Evolutionary conservation across 2,888 invertebrate species (phyloP).

Genomic region (Limnephilus auricula): DNA sequence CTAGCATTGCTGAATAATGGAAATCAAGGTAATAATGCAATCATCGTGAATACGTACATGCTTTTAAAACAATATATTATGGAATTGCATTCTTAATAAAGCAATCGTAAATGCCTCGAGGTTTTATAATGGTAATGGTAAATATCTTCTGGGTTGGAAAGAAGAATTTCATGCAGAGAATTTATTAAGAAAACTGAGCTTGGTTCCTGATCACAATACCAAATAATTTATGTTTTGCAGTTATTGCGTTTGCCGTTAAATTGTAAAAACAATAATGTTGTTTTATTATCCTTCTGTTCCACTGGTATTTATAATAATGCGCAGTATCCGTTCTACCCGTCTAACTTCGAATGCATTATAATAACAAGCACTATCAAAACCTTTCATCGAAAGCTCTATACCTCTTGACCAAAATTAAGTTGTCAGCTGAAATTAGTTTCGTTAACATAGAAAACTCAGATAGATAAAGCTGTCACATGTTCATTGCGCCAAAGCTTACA

Average conservation of each 20-base stretch:
- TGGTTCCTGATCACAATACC: no score
- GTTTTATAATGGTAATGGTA: neutral
- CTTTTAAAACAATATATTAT: constrained; percentile 2
- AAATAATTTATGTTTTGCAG: neutral
- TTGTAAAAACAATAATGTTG: neutral
- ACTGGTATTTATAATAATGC: neutral
- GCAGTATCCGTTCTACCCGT: neutral
- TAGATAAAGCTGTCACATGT: neutral
- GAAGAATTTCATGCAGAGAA: neutral
- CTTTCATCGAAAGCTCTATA: neutral
- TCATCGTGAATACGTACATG: neutral
- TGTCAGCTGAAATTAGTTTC: neutral
- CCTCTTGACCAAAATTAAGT: no score
- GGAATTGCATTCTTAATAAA: neutral
- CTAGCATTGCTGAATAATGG: neutral
- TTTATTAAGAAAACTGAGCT: neutral
- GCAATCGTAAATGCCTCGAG: neutral
- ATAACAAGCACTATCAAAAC: no score
- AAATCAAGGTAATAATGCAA: neutral
- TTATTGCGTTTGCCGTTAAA: neutral
- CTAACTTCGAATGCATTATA: neutral
- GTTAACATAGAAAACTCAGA: neutral
- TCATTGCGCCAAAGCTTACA: neutral
- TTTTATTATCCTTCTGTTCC: neutral
- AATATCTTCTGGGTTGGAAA: neutral